Conservation (phyloP, 2,113 vertebrate species). For the Oreochromis aureus region DNA sequence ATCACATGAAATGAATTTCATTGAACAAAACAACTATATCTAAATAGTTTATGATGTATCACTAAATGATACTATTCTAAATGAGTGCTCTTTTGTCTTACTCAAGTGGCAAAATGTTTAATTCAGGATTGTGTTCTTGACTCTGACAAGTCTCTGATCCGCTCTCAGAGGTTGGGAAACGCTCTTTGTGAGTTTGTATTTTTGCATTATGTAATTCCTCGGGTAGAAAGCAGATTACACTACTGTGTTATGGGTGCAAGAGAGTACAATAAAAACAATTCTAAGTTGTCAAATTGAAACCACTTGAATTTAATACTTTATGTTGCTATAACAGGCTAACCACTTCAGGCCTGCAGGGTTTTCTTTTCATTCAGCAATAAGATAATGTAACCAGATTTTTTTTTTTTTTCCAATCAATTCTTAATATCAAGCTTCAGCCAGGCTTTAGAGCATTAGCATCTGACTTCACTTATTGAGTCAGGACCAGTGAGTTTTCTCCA, state of each 20-base stretch:
- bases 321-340: background rate
- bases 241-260: background rate
- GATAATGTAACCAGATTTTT: background rate
- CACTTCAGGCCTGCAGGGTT: background rate
- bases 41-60: background rate
- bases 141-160: background rate
- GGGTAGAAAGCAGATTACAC: background rate
- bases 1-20: background rate
- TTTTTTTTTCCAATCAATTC: background rate
- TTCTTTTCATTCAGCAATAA: background rate
- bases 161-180: background rate
- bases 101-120: background rate
- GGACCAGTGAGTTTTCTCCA: background rate
- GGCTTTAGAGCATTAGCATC: background rate
- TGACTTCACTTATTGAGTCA: background rate
- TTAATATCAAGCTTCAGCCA: background rate
- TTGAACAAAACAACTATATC: background rate
- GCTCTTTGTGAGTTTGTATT: background rate
- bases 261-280: background rate
- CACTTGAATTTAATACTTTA: background rate
- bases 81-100: background rate
- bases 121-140: background rate
- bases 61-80: background rate
- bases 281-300: background rate
- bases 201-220: background rate